Evolutionary conservation across 2,888 invertebrate species (phyloP).

Genomic region (Thymelicus sylvestris): DNA sequence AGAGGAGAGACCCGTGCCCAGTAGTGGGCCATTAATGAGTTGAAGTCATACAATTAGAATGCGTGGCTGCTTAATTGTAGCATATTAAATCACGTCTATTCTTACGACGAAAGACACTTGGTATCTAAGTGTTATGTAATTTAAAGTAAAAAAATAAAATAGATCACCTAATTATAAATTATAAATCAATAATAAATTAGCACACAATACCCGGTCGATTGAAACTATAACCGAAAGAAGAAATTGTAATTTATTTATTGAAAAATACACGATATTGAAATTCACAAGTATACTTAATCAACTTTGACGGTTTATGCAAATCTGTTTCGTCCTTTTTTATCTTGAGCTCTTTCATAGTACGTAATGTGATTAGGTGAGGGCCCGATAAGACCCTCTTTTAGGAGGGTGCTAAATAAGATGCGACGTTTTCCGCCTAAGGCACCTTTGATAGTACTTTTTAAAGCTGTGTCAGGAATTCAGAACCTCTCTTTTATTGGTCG

Average conservation of each 20-base stretch:
- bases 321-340: constrained; percentile 78
- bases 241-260: constrained; percentile 46
- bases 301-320: constrained; percentile 80
- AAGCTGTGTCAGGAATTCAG: constrained; percentile 80
- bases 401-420: constrained; percentile 81
- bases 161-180: no score
- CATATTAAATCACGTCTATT: no score
- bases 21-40: no score
- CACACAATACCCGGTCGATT: background rate
- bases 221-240: background rate
- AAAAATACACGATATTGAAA: constrained; percentile 53
- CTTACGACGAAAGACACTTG: no score
- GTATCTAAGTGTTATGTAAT: no score
- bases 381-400: constrained; percentile 66
- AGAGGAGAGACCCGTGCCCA: no score
- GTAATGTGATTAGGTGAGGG: constrained; percentile 80
- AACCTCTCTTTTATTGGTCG: constrained; percentile 82
- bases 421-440: constrained; percentile 81
- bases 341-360: constrained; percentile 73
- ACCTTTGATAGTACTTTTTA: constrained; percentile 82
- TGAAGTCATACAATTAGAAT: no score
- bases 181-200: no score
- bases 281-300: constrained; percentile 64
- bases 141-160: no score
- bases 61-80: no score